A percentile compares a stretch with the other conserved stretches of the same genome.
Conservation (phyloP, 2,888 invertebrate genomes). For the Rhorus exstirpatorius region DNA sequence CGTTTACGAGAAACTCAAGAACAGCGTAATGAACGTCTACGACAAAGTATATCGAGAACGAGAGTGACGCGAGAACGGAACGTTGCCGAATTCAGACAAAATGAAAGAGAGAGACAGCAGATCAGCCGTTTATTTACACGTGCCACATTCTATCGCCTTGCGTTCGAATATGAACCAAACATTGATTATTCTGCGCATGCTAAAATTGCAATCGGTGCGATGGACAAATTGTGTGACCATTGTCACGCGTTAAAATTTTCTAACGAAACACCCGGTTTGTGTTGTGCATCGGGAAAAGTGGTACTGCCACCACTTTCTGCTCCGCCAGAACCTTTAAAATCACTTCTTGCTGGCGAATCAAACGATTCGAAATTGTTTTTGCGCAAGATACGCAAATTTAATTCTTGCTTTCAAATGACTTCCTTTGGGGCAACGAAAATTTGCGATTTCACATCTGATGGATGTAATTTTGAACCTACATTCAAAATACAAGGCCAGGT, state of each 20-base stretch:
- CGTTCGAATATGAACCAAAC: too few relatives aligned
- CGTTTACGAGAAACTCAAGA: too few relatives aligned
- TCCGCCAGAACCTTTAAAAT: constrained; percentile 71
- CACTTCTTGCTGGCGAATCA: neutral
- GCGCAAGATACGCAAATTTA: constrained; percentile 63
- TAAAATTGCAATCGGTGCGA: neutral
- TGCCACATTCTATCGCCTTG: too few relatives aligned
- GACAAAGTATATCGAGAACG: too few relatives aligned
- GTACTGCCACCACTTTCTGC: constrained; percentile 67
- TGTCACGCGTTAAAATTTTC: constrained; percentile 75
- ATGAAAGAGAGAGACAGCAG: too few relatives aligned
- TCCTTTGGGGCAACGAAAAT: constrained; percentile 76
- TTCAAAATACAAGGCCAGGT: constrained; percentile 74
- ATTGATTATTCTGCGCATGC: too few relatives aligned
- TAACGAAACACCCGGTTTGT: constrained; percentile 74
- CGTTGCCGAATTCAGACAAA: too few relatives aligned
- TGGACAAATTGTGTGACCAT: neutral
- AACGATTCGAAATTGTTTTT: constrained; percentile 43
- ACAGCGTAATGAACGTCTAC: too few relatives aligned
- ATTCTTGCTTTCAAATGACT: constrained; percentile 72
- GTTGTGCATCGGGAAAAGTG: constrained; percentile 72
- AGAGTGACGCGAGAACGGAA: too few relatives aligned
- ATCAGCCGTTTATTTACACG: too few relatives aligned
- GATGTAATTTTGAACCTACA: constrained; percentile 36
- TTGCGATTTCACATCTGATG: constrained; percentile 4